A percentile compares a stretch with the other conserved stretches of the same genome.
These are phyloP conservation scores for Dipus sagitta DNA, from an alignment of 2,797 vertebrate species.

Conservation along the genomic window DNA sequence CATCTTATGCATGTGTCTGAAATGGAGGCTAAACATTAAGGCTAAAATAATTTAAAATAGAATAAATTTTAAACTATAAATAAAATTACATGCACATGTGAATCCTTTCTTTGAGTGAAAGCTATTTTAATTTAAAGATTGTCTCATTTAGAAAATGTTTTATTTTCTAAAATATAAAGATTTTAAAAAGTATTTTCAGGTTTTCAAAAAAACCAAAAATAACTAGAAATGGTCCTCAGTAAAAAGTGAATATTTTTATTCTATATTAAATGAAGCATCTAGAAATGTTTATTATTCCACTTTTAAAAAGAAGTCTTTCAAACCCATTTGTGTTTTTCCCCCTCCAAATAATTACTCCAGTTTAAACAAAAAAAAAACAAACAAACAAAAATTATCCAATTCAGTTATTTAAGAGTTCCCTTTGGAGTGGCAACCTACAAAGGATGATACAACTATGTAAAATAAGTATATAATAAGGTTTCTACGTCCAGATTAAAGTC, in stretches of 20 bases:
- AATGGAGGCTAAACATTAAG: constrained; percentile 9
- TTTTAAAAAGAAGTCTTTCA: constrained; percentile 62
- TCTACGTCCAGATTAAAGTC: constrained; percentile 76
- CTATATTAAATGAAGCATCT: constrained; percentile 46
- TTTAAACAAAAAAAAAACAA: background rate
- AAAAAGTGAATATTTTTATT: constrained; percentile 10
- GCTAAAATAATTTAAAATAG: constrained; percentile 66
- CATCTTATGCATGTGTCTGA: constrained; percentile 32
- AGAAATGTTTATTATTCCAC: background rate
- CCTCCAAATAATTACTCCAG: constrained; percentile 18
- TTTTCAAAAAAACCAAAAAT: background rate
- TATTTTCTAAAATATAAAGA: constrained; percentile 31
- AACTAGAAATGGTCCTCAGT: constrained; percentile 5
- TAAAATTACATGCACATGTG: constrained; percentile 44
- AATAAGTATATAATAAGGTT: constrained; percentile 73
- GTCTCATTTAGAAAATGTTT: constrained; percentile 53
- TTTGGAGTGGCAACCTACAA: constrained; percentile 70
- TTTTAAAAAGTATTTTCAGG: constrained; percentile 10
- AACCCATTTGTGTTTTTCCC: constrained; percentile 7
- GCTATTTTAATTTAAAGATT: constrained; percentile 35
- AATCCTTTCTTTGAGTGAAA: constrained; percentile 37
- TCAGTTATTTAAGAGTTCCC: constrained; percentile 79
- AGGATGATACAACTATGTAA: constrained; percentile 65
- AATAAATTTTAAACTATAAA: constrained; percentile 45
- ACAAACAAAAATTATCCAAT: constrained; percentile 61